phyloP scores from a whole-genome alignment of 2,888 invertebrate genomes.

The Mimas tiliae region DNA sequence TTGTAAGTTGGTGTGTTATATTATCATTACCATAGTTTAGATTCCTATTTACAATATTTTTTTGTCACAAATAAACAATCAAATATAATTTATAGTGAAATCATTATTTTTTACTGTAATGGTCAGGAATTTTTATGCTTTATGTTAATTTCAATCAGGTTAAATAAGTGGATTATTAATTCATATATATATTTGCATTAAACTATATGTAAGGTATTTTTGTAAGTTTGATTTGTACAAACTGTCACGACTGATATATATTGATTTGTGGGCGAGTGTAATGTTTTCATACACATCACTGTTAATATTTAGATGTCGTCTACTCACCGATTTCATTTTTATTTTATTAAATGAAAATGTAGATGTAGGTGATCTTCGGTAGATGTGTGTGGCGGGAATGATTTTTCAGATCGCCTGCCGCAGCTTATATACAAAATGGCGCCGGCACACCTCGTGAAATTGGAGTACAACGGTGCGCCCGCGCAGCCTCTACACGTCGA shows the following conservation, averaged over 20 bases:
- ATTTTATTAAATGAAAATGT: constrained; percentile 48
- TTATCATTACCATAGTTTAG: not conserved
- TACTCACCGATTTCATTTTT: constrained; percentile 81
- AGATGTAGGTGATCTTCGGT: constrained; percentile 66
- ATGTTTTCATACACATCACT: not conserved
- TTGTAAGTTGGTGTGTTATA: not conserved
- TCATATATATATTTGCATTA: no score
- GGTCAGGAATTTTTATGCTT: not conserved
- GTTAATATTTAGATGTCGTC: constrained; percentile 28
- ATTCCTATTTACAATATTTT: no score
- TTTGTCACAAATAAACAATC: not conserved
- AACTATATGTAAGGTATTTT: no score
- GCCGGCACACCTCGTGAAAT: constrained; percentile 71
- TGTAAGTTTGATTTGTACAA: no score
- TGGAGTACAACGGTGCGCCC: constrained; percentile 64
- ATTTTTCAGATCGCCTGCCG: constrained; percentile 75
- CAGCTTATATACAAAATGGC: constrained; percentile 73
- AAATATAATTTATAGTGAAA: not conserved
- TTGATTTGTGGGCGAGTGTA: not conserved
- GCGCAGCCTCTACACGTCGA: constrained; percentile 41
- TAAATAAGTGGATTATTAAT: not conserved
- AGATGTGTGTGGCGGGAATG: constrained; percentile 78
- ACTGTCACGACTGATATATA: not conserved
- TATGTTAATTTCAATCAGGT: not conserved
- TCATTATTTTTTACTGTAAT: not conserved